These are phyloP conservation scores for Steinernema feltiae DNA, from an alignment of 1,140 invertebrate species.

Conservation along the genomic window DNA sequence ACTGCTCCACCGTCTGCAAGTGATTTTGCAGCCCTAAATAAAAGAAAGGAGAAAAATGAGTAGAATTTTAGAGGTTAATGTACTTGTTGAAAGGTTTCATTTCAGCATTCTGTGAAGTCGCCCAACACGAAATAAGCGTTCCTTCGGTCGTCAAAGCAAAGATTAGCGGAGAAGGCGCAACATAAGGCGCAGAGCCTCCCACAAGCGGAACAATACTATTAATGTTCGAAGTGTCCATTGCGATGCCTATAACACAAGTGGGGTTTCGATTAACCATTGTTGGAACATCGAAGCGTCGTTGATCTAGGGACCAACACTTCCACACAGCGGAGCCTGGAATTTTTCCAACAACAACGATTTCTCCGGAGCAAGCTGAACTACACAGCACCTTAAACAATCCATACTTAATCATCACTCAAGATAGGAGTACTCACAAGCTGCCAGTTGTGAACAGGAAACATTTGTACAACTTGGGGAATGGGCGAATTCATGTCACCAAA, in stretches of 20 bases:
- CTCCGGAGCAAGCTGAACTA: slow-evolving; percentile 21
- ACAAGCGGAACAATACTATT: slow-evolving; percentile 12
- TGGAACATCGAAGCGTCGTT: slow-evolving; percentile 27
- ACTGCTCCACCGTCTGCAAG: not conserved
- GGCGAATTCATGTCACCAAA: slow-evolving; percentile 11
- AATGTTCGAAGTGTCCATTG: slow-evolving; percentile 14
- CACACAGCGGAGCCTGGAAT: slow-evolving; percentile 5
- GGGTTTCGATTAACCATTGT: slow-evolving; percentile 7
- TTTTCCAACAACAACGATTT: slow-evolving; percentile 21
- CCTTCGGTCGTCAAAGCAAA: slow-evolving; percentile 23
- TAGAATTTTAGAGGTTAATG: no score
- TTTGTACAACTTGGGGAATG: not conserved
- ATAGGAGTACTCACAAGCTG: slow-evolving; percentile 18
- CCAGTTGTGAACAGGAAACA: slow-evolving; percentile 19
- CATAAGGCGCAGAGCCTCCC: no score
- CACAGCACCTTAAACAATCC: not conserved
- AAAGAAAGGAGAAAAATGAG: not conserved
- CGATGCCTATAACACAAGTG: slow-evolving; percentile 18
- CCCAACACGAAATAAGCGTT: slow-evolving; percentile 4
- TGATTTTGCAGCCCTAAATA: not conserved
- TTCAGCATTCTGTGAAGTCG: not conserved
- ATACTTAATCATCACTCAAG: not conserved
- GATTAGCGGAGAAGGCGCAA: slow-evolving; percentile 17
- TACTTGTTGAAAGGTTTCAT: not conserved
- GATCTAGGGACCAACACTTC: slow-evolving; percentile 20